Percentiles rank a stretch among this genome's conserved stretches.
phyloP scores from a whole-genome alignment of 1,140 invertebrate genomes.

The Scaptodrosophila lebanonensis region DNA sequence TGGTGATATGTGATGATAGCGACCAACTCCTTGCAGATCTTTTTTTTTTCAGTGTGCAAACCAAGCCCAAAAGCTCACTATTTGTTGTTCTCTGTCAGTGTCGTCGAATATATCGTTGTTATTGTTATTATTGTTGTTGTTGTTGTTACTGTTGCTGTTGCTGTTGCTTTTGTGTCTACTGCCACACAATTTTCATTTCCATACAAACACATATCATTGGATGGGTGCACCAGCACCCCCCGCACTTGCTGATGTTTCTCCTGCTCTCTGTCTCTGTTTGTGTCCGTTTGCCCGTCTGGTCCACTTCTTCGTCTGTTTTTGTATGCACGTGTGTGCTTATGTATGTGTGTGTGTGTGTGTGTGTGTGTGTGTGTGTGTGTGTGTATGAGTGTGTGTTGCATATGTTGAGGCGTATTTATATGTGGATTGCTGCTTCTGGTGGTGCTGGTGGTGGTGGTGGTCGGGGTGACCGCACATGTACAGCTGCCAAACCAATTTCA shows the following conservation, averaged over 20 bases:
- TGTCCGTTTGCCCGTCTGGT: no score
- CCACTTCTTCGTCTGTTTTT: neutral
- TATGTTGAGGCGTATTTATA: constrained; percentile 44
- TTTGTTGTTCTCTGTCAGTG: no score
- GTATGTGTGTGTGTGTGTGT: constrained; percentile 6
- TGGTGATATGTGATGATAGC: no score
- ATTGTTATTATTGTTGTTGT: neutral
- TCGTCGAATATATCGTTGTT: no score
- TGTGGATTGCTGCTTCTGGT: constrained; percentile 4
- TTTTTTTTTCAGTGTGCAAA: no score
- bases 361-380: neutral
- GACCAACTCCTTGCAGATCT: no score
- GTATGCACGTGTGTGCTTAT: neutral
- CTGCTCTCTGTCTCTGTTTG: neutral
- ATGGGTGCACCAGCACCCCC: no score
- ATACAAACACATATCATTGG: constrained; percentile 9
- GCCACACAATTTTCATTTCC: constrained; percentile 12
- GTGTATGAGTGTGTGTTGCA: constrained; percentile 21
- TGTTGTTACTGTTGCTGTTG: neutral
- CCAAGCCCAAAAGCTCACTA: no score
- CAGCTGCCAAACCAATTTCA: constrained; percentile 55
- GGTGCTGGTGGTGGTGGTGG: neutral
- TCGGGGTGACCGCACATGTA: constrained; percentile 9
- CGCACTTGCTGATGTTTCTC: constrained; percentile 3
- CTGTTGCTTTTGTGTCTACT: neutral